Evolutionary conservation across 2,888 invertebrate species (phyloP).

Genomic region (Cylloceria caligata): DNA sequence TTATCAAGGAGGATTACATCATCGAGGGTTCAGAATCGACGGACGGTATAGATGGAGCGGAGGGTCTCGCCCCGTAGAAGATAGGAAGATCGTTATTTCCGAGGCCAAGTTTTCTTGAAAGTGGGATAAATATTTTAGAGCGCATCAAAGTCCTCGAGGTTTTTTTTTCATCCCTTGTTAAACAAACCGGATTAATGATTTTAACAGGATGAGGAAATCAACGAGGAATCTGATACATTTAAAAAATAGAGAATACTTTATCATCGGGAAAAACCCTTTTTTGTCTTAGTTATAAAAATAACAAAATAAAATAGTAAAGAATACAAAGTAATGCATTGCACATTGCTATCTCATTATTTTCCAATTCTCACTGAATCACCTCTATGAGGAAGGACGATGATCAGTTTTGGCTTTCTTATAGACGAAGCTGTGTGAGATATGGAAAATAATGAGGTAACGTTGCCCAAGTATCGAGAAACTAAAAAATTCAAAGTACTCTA

Average conservation of each 20-base stretch:
- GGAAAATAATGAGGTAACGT: background rate
- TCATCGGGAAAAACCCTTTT: background rate
- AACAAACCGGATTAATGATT: background rate
- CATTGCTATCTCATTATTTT: background rate
- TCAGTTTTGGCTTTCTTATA: background rate
- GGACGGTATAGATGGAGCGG: background rate
- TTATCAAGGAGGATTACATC: constrained; percentile 29
- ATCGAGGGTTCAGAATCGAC: constrained; percentile 15
- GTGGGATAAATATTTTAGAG: constrained; percentile 26
- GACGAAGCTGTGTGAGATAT: background rate
- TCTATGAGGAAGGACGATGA: no score
- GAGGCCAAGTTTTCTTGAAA: constrained; percentile 1
- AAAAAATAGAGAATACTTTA: background rate
- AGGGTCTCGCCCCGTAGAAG: background rate
- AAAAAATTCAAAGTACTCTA: no score
- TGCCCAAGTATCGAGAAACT: no score
- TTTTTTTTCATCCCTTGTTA: background rate
- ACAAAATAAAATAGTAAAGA: background rate
- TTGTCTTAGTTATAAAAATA: background rate
- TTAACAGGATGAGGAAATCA: no score
- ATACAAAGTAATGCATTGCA: background rate
- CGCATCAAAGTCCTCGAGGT: background rate
- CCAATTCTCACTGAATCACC: no score
- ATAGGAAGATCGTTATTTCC: constrained; percentile 19
- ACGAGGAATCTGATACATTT: background rate